Evolutionary conservation across 2,113 vertebrate genomes (phyloP), one percentile per base, ranked within the genome.

Genomic region (Regulus satrapa): DNA sequence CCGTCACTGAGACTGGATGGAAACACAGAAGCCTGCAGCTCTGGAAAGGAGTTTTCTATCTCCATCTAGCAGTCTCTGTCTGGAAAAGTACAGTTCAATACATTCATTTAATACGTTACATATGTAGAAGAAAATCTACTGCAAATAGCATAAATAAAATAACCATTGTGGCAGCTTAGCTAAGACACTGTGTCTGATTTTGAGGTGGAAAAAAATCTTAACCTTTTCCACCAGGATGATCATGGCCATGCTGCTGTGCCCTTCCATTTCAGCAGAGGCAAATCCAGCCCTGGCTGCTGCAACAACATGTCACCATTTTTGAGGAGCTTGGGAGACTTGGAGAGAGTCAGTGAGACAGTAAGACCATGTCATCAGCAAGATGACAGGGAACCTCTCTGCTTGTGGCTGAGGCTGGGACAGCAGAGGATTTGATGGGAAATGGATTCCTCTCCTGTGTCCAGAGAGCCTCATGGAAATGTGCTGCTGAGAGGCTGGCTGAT

Each of bases 241-340:
- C 2, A 0, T 20, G 38, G n/a, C 24, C 34, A 36, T 36, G 32
- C 66, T 64, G 29, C 62, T 8, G 0, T 48, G 45, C 26, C 1
- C 1, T 67, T 91, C 56, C 9, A 8, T 74, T 92, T 74, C 34
- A 51, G 38, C 63, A 62, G 77, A 40, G 34, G 12, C 1, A 1
- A 72, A 75, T 55, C 36, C 9, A 4, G 24, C 36, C 59, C 38
- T 40, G 54, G 62, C 31, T 85, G 61, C 24, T 69, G 62, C 74
- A 73, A 14, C 36, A 17, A 4, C 0, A 0, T 5, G 1, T 63
- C 1, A 0, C 36, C 9, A 5, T 38, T 21, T 68, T 66, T 5
- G 6, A 89, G 66, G 48, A 84, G 20, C 48, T 6, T 6, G 2
- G 36, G 18, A 54, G 34, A 14, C 19, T 4, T 12, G 31, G 61